phyloP scores from a whole-genome alignment of 2,888 invertebrate genomes.

The Prenolepis imparis region DNA sequence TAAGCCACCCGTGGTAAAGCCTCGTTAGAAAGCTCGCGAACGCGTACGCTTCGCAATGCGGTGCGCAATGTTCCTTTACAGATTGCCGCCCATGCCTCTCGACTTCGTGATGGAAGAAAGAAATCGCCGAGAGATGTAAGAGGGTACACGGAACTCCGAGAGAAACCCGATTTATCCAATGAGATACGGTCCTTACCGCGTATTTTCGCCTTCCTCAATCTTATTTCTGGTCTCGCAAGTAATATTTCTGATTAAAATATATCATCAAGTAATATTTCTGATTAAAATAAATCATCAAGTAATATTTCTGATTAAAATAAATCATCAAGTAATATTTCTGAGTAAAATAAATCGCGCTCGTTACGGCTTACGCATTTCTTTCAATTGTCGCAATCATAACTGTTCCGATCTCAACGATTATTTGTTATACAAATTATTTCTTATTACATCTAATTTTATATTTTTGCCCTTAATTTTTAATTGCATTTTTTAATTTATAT shows the following conservation, averaged over 20 bases:
- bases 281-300: too few species aligned
- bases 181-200: constrained; percentile 34
- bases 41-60: constrained; percentile 57
- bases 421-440: not conserved
- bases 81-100: constrained; percentile 59
- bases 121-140: constrained; percentile 39
- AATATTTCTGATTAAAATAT: too few species aligned
- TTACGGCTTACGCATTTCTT: not conserved
- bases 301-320: constrained; percentile 17
- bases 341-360: not conserved
- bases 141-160: not conserved
- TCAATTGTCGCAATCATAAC: not conserved
- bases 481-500: constrained; percentile 10
- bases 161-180: constrained; percentile 42
- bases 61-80: constrained; percentile 50
- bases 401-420: not conserved
- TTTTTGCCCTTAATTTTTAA: not conserved
- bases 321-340: not conserved
- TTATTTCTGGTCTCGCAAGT: not conserved
- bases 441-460: not conserved
- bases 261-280: too few species aligned
- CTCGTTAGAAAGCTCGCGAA: constrained; percentile 71
- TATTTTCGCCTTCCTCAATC: constrained; percentile 11
- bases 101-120: constrained; percentile 51
- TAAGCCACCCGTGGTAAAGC: constrained; percentile 65